Percentiles rank a stretch among this genome's conserved stretches.
Conservation (phyloP, 2,797 vertebrate species). For the Pogonophryne albipinna region DNA sequence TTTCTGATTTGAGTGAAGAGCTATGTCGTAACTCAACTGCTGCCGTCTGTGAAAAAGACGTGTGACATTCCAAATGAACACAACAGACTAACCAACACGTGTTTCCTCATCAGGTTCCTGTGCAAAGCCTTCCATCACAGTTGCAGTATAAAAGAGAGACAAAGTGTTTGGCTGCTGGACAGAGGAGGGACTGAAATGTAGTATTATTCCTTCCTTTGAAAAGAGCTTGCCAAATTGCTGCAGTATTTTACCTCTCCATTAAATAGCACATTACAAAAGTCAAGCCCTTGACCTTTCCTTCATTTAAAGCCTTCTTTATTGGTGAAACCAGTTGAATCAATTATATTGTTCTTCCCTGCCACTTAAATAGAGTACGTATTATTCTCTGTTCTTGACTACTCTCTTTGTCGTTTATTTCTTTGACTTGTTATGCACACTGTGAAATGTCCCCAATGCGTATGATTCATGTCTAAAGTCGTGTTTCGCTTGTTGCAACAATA, state of each 20-base stretch:
- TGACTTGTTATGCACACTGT: not conserved
- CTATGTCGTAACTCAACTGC: not conserved
- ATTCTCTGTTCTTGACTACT: not conserved
- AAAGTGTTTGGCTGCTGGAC: not conserved
- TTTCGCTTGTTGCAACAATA: constrained; percentile 40
- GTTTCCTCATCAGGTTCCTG: constrained; percentile 19
- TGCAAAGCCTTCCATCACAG: constrained; percentile 11
- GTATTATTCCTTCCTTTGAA: not conserved
- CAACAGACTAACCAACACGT: constrained; percentile 1
- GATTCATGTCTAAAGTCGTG: constrained; percentile 22
- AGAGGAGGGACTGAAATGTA: constrained; percentile 5
- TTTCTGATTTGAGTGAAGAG: constrained; percentile 39
- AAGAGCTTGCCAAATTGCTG: not conserved
- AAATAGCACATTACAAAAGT: constrained; percentile 11
- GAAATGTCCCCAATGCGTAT: not conserved
- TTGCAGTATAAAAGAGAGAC: not conserved
- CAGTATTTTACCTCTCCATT: not conserved
- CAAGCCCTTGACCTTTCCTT: constrained; percentile 8
- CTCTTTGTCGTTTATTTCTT: not conserved
- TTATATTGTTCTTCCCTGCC: not conserved
- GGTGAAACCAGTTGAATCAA: not conserved
- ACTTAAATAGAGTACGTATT: constrained; percentile 4
- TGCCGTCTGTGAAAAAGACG: too few species aligned
- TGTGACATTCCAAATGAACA: not conserved
- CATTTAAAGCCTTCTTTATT: not conserved